phyloP scores from a whole-genome alignment of 2,888 invertebrate genomes.

The Encarsia formosa region DNA sequence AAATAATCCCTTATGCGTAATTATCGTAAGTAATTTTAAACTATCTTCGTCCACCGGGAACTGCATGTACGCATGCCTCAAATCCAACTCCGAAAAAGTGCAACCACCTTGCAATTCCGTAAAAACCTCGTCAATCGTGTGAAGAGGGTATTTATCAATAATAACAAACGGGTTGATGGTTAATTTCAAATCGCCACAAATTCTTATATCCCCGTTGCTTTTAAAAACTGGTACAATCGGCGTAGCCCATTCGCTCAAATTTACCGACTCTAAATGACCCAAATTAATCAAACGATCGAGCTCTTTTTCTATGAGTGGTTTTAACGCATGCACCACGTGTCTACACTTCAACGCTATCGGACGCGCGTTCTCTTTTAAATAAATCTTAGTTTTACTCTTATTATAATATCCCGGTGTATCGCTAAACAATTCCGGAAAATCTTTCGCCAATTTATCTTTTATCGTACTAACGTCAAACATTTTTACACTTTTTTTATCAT shows the following conservation, averaged over 20 bases:
- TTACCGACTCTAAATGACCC: slow-evolving; percentile 8
- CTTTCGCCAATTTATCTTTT: too few species aligned
- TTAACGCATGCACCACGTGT: too few species aligned
- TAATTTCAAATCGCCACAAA: not conserved
- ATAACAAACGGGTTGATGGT: slow-evolving; percentile 8
- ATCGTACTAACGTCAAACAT: too few species aligned
- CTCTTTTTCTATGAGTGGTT: slow-evolving; percentile 8
- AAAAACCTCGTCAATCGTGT: slow-evolving; percentile 14
- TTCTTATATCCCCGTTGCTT: slow-evolving; percentile 9
- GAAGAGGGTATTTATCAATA: slow-evolving; percentile 13
- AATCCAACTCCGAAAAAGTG: slow-evolving; percentile 16
- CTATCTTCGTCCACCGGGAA: slow-evolving; percentile 18
- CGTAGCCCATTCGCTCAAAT: slow-evolving; percentile 13
- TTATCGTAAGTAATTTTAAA: slow-evolving; percentile 8
- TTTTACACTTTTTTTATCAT: too few species aligned
- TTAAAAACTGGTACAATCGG: slow-evolving; percentile 9
- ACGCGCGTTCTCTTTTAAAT: slow-evolving; percentile 18
- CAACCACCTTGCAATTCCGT: slow-evolving; percentile 9
- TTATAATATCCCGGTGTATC: slow-evolving; percentile 12
- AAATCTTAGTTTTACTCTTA: slow-evolving; percentile 13
- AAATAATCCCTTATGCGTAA: slow-evolving; percentile 23
- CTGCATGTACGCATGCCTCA: too few species aligned
- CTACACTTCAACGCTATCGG: too few species aligned
- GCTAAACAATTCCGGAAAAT: too few species aligned
- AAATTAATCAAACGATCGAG: slow-evolving; percentile 10